Evolutionary conservation across 2,797 vertebrate species (phyloP).

Genomic region (Psittacula derbiana): DNA sequence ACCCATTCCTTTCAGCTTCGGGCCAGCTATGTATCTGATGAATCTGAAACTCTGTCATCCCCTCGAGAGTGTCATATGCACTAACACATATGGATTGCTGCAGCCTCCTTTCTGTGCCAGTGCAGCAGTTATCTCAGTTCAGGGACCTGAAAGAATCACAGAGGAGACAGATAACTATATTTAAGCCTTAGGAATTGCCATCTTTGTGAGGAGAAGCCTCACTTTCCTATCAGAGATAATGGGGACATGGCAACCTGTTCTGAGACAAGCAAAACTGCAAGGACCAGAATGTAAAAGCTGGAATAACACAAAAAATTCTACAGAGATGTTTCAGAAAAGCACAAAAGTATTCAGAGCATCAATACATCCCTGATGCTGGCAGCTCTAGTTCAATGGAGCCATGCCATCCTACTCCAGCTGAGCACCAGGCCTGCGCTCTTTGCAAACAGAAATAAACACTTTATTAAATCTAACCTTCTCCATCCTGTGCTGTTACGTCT

Average conservation of each 20-base stretch:
- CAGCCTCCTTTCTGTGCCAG: neutral
- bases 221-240: slow-evolving; percentile 38
- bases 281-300: neutral
- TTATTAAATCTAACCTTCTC: slow-evolving; percentile 20
- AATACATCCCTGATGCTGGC: slow-evolving; percentile 4
- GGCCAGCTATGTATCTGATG: neutral
- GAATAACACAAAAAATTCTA: neutral
- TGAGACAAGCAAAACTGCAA: slow-evolving; percentile 3
- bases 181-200: slow-evolving; percentile 50
- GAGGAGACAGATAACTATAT: slow-evolving; percentile 40
- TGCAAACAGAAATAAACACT: slow-evolving; percentile 17
- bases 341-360: neutral
- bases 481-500: neutral
- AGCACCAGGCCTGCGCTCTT: neutral
- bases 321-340: neutral
- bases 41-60: slow-evolving; percentile 37
- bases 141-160: slow-evolving; percentile 37
- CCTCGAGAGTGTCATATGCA: neutral
- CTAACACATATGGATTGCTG: slow-evolving; percentile 1
- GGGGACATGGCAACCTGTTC: neutral
- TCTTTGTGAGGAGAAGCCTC: slow-evolving; percentile 4
- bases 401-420: neutral
- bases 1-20: neutral
- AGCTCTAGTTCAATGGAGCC: neutral
- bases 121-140: slow-evolving; percentile 36